A percentile compares a stretch with the other conserved stretches of the same genome.
phyloP scores from a whole-genome alignment of 1,140 invertebrate genomes.

The Drosophila arizonae region DNA sequence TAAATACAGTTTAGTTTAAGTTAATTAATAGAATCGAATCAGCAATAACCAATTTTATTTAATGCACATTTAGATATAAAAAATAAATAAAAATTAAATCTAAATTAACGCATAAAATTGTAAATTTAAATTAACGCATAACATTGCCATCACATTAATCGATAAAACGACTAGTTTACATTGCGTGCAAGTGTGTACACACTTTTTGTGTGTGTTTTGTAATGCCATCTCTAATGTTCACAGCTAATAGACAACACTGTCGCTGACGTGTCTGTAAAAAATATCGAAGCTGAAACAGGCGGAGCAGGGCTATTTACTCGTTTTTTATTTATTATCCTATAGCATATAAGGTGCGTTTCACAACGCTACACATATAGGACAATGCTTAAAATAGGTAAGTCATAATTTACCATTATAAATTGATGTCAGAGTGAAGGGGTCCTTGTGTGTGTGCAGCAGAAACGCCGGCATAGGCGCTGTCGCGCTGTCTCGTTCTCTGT shows the following conservation, averaged over 20 bases:
- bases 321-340: slow-evolving; percentile 64
- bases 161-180: background rate
- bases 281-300: slow-evolving; percentile 60
- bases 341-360: slow-evolving; percentile 62
- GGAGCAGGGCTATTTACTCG: slow-evolving; percentile 58
- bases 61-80: no score
- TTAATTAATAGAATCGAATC: background rate
- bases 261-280: slow-evolving; percentile 68
- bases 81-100: background rate
- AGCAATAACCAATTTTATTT: no score
- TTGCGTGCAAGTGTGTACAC: slow-evolving; percentile 6
- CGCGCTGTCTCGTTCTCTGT: slow-evolving; percentile 48
- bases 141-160: background rate
- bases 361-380: slow-evolving; percentile 55
- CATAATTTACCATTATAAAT: background rate
- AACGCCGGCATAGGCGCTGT: slow-evolving; percentile 55
- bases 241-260: slow-evolving; percentile 20
- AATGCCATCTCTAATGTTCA: slow-evolving; percentile 18
- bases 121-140: background rate
- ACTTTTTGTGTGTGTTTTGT: background rate
- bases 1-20: background rate
- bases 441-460: slow-evolving; percentile 12
- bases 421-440: background rate
- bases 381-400: slow-evolving; percentile 73
- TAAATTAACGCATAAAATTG: background rate